Percentiles rank a stretch among this genome's conserved stretches.
phyloP scores from a whole-genome alignment of 1,140 invertebrate species.

The Triops cancriformis region DNA sequence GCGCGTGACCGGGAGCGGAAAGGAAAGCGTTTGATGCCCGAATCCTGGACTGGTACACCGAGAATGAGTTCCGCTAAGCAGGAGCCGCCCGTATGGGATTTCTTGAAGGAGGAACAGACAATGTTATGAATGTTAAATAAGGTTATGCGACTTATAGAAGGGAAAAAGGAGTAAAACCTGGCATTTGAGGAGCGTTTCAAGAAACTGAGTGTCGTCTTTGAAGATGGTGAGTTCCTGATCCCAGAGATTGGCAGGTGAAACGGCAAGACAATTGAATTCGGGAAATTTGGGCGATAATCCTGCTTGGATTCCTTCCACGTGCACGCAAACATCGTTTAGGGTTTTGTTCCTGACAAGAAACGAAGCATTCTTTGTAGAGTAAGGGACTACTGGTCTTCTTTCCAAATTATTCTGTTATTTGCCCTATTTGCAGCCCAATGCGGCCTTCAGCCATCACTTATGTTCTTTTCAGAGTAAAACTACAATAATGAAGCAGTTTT shows the following conservation, averaged over 20 bases:
- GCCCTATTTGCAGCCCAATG: too few species aligned
- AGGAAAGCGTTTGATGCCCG: conserved; percentile 79
- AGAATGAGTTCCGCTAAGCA: conserved; percentile 84
- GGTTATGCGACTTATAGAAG: conserved; percentile 24
- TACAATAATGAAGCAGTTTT: neutral
- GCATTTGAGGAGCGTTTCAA: conserved; percentile 70
- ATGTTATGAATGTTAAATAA: too few species aligned
- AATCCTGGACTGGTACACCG: conserved; percentile 80
- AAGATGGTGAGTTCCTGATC: conserved; percentile 68
- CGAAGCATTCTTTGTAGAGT: too few species aligned
- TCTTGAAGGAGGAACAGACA: conserved; percentile 28
- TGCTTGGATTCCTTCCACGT: conserved; percentile 57
- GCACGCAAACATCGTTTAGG: conserved; percentile 72
- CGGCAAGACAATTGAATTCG: conserved; percentile 81
- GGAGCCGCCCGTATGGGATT: conserved; percentile 55
- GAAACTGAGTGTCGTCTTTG: conserved; percentile 62
- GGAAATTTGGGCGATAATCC: conserved; percentile 61
- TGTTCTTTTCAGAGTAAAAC: too few species aligned
- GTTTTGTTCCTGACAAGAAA: conserved; percentile 39
- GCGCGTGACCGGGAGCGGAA: conserved; percentile 68
- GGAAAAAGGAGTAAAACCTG: conserved; percentile 48
- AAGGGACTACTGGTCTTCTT: too few species aligned
- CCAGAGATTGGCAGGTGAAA: conserved; percentile 92
- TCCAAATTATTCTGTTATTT: too few species aligned
- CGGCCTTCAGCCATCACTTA: too few species aligned